Evolutionary conservation across 2,797 vertebrate genomes (phyloP), one percentile per base, ranked within the genome.

Genomic region (Urocyon cinereoargenteus): DNA sequence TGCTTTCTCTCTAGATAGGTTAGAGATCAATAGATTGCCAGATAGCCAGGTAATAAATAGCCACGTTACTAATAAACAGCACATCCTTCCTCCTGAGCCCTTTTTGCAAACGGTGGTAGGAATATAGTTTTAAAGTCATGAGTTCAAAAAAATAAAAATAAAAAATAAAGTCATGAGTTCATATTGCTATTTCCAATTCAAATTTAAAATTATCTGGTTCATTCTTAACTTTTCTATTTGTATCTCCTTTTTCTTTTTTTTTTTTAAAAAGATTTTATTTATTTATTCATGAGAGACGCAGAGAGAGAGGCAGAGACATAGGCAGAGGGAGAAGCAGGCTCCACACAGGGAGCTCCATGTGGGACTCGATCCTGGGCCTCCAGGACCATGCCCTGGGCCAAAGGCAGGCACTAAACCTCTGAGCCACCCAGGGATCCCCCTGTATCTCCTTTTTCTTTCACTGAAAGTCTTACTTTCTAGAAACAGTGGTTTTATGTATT

Each of bases 191-290:
- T 96, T 95, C 22, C 57, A 68, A 45, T 93, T 93, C 40, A 68
- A 81, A 85, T 84, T 13, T 92, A 61, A 79, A 55, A 28, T 94
- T 51, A n/a, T 26, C 57, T 49, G 14, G 22, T 96, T 79, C 57
- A 36, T 90, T 64, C 64, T 90, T 92, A 64, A 78, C 21, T 88
- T 96, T 86, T 82, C 13, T 84, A 53, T 90, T 16, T 49, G 11
- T 57, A 55, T 77, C 75, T 89, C 40, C 11, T 77, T 83, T 79
- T 53, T 95, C 40, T 92, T 91, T 70, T 77, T 83, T 79, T 49
- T 95, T 34, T 92, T 91, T 75, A 6, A 6, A 40, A 45, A 45
- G 6, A 45, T 45, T 45, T 45, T 45, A 45, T 45, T 45, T 45
- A 45, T 45, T 45, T 45, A 45, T 45, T 45, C 40, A 45, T 45